Evolutionary conservation across 1,140 invertebrate genomes (phyloP), one percentile per base, ranked within the genome.

Genomic region (Anthonomus grandis): DNA sequence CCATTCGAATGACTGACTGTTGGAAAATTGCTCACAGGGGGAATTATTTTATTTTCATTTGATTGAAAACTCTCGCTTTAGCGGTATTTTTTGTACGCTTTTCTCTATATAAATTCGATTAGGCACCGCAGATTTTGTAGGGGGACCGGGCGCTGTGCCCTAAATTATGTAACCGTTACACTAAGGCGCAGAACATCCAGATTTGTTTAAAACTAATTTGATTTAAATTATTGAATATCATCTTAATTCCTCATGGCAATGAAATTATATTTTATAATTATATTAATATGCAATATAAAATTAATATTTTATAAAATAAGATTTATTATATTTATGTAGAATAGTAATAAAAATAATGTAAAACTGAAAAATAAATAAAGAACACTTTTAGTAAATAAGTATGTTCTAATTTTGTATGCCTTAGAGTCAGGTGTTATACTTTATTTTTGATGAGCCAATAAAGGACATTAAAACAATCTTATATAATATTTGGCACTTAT

Each of bases 101-200:
- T 66, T 60, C 64, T 65, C 59, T 66, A 66, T 70, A 68, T 67
- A 70, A 70, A 70, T 66, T 91, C 70, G 91, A 93, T 71, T 72
- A 68, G 64, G 62, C 60, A 65, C 67, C 67, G 67, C 67, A 68
- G 67, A 68, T 68, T 68, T 67, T 54, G 53, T 52, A 17, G 36
- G 49, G 57, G 48, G n/a, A 50, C 10, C 41, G 10, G 23, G 54
- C 25, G 24, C 19, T n/a, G 19, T 22, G 17, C 31, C 45, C 34
- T 56, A 36, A 48, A 48, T 56, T 56, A 56, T 56, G 22, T 55
- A 44, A 22, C 41, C n/a, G n/a, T n/a, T n/a, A 46, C 52, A 46
- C 41, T 51, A 38, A 34, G 21, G 34, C 48, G 6, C 19, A 27
- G n/a, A 47, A 15, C 24, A 37, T 37, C 25, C 19, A 38, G 23